A percentile compares a stretch with the other conserved stretches of the same genome.
Evolutionary conservation across 2,797 vertebrate species (phyloP).

Genomic region (Limnodromus scolopaceus): DNA sequence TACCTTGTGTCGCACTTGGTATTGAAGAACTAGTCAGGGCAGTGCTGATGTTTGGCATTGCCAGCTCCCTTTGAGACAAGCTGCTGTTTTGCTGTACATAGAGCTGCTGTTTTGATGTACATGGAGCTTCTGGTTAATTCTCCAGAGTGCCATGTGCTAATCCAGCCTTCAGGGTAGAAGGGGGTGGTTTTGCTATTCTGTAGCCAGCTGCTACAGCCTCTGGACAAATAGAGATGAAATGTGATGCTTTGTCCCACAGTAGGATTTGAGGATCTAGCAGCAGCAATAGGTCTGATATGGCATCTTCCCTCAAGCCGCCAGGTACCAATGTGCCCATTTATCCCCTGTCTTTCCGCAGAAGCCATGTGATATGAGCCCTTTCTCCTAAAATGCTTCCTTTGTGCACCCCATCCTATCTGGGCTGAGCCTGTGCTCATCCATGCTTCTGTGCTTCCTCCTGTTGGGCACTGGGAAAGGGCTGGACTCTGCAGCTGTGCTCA

Average conservation of each 20-base stretch:
- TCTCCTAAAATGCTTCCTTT: not conserved
- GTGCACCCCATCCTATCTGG: not conserved
- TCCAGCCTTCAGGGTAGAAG: not conserved
- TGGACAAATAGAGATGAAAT: not conserved
- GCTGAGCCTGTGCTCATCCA: not conserved
- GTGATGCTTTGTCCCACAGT: not conserved
- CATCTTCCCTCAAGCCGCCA: not conserved
- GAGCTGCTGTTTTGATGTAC: not conserved
- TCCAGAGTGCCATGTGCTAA: not conserved
- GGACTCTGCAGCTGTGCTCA: not conserved
- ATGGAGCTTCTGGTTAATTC: not conserved
- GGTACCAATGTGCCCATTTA: not conserved
- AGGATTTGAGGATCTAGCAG: not conserved
- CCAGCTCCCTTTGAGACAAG: not conserved
- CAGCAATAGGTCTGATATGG: not conserved
- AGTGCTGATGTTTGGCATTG: not conserved
- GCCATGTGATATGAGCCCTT: not conserved
- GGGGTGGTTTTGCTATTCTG: fast-evolving
- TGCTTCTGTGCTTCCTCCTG: not conserved
- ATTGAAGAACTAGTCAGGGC: not conserved
- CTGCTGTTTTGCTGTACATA: not conserved
- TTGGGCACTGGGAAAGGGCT: not conserved
- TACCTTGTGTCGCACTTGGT: not conserved
- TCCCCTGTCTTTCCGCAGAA: not conserved
- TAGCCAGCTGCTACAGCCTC: not conserved